Base-by-base conservation (phyloP, 37 sponge, comb jelly and placozoan genomes). In the Spongilla lacustris region DNA sequence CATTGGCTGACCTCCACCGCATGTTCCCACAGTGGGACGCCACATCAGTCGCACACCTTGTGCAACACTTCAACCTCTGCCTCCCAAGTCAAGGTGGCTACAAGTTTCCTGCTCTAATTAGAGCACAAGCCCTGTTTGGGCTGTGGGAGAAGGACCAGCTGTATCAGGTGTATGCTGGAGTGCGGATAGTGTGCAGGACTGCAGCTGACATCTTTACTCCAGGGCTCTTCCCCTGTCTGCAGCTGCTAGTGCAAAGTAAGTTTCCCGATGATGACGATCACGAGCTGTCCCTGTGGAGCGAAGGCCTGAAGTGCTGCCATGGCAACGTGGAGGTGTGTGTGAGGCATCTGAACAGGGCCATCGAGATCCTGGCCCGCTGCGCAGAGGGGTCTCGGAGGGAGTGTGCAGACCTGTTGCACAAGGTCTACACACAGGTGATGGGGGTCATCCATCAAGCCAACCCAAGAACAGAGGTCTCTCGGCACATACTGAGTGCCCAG, bases 31-130 rank as follows among this genome's bases (percentile, higher is more conserved):
- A 89, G 25, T 79, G 83, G 68, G 89, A 96, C 38, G 71, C 91
- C 2, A 72, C 78, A 0, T 96, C 97, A 6, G 73, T 96, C 66
- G 80, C 84, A 13, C 85, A 84, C 29, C 88, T 96, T 19, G 81
- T 96, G 26, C 88, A 96, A 66, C 92, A 96, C 75, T 96, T 96
- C 86, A 92, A 96, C 48, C 90, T 96, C 36, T 96, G 97, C 72
- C 34, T 35, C 6, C 88, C 90, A 3, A 34, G 14, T 0, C 31
- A 69, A 21, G 50, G 71, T 1, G 76, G 33, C 46, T 96, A 87
- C 75, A 86, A 89, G 36, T 96, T 96, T 73, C 97, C 97, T 0
- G 79, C 79, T 36, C 89, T 96, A n/a, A 88, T 96, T 25, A 87
- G 89, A 36, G 86, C 89, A 87, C 84, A 96, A 67, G 85, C 77